Evolutionary conservation across 2,113 vertebrate genomes (phyloP), one percentile per base, ranked within the genome.

Genomic region (Quiscalus mexicanus): DNA sequence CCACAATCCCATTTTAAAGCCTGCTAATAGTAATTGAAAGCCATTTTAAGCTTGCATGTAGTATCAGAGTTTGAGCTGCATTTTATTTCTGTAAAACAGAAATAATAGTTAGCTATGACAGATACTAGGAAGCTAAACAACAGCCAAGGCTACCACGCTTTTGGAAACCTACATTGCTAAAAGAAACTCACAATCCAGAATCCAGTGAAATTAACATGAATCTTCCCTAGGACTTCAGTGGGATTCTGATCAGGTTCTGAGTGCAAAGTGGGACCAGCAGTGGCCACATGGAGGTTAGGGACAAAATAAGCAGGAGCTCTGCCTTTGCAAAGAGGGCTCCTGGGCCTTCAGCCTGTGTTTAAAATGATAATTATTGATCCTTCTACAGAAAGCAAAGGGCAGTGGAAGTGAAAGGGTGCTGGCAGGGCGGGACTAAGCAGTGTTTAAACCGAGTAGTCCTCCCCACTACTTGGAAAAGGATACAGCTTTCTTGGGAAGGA

Each of bases 41-140:
- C 82, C 90, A 74, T 94, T 93, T 95, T 86, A 77, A 77, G 76
- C 74, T 85, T 86, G 60, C 42, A 28, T 45, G 50, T 85, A 77
- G 81, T 63, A 52, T 56, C 74, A 65, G 82, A 63, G 56, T 75
- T 75, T 81, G 56, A 87, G 64, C 68, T 89, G 74, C 3, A 18
- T 76, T 94, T 94, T 80, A 80, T 87, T 94, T 95, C 91, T 84
- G 74, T 89, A 30, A 62, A 91, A 53, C 53, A 87, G 73, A 95
- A 89, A 79, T 91, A 65, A 85, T 53, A 83, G 93, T 74, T 71
- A 79, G 70, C 67, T 83, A 5, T 90, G 92, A 74, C 82, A 93
- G 78, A 77, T 68, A 44, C 47, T 30, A 31, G 71, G 67, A 83
- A 85, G 35, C 70, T 83, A 80, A 87, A 91, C 75, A 95, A 77